A percentile compares a stretch with the other conserved stretches of the same genome.
Evolutionary conservation across 2,888 invertebrate species (phyloP).

Genomic region (Formica aserva): DNA sequence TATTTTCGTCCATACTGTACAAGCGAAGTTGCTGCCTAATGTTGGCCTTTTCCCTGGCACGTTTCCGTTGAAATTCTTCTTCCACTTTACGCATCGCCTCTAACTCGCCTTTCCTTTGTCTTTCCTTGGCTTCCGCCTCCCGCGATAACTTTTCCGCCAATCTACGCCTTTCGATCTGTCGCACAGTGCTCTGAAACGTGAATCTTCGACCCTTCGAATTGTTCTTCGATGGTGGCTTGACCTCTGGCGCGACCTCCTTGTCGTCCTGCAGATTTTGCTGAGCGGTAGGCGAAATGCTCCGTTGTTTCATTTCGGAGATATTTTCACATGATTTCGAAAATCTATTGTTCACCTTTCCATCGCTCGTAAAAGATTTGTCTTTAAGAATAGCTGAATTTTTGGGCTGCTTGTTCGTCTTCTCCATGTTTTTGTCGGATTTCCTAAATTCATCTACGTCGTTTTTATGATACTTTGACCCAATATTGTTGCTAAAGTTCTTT

Average conservation of each 20-base stretch:
- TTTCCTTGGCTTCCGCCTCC: conserved; percentile 92
- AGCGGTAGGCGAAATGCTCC: conserved; percentile 68
- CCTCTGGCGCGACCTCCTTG: conserved; percentile 68
- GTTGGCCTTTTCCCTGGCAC: conserved; percentile 92
- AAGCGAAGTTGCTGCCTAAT: conserved; percentile 92
- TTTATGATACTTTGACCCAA: conserved; percentile 60
- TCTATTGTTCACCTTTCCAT: conserved; percentile 59
- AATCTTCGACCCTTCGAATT: conserved; percentile 89
- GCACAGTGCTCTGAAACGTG: conserved; percentile 93
- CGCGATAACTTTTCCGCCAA: conserved; percentile 92
- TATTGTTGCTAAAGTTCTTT: conserved; percentile 48
- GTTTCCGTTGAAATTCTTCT: conserved; percentile 94
- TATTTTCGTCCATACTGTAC: conserved; percentile 89
- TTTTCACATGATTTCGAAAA: conserved; percentile 87
- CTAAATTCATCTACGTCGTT: conserved; percentile 56
- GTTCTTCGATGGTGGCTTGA: conserved; percentile 71
- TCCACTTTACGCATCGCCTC: conserved; percentile 95
- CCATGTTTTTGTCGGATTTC: conserved; percentile 18
- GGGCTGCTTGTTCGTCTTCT: conserved; percentile 54
- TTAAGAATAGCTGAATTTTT: conserved; percentile 62
- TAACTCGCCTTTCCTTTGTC: conserved; percentile 91
- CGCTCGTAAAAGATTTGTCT: conserved; percentile 64
- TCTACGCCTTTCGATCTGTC: conserved; percentile 92
- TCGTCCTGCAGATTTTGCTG: conserved; percentile 84
- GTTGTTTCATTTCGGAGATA: conserved; percentile 78